A percentile compares a stretch with the other conserved stretches of the same genome.
These are phyloP conservation scores for Leucosticte australis DNA, from an alignment of 2,113 vertebrate species.

Conservation along the genomic window DNA sequence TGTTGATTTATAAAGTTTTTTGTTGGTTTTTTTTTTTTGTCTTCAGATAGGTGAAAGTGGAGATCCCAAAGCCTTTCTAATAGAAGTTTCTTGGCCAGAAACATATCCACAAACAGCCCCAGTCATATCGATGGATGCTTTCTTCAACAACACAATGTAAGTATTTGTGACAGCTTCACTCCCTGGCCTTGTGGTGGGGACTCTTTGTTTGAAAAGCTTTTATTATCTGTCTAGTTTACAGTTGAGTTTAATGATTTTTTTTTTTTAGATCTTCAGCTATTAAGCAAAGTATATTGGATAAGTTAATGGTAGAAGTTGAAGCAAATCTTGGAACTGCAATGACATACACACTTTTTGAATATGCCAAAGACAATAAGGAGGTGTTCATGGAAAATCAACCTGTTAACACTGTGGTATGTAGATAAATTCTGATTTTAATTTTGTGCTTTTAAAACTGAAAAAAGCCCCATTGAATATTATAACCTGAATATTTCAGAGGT, in stretches of 20 bases:
- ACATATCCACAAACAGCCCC: slow-evolving; percentile 91
- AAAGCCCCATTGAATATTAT: neutral
- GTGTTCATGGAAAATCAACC: slow-evolving; percentile 92
- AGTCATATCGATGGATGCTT: slow-evolving; percentile 88
- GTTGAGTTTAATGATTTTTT: neutral
- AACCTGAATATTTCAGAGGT: neutral
- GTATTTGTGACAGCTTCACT: slow-evolving; percentile 14
- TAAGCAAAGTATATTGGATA: slow-evolving; percentile 85
- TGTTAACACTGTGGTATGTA: slow-evolving; percentile 78
- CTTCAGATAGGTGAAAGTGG: slow-evolving; percentile 89
- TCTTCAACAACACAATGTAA: slow-evolving; percentile 97
- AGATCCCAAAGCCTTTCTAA: slow-evolving; percentile 89
- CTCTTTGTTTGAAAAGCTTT: neutral
- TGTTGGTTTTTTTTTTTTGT: neutral
- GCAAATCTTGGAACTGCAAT: slow-evolving; percentile 91
- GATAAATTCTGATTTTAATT: neutral
- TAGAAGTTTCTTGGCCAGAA: slow-evolving; percentile 93
- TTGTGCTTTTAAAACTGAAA: neutral
- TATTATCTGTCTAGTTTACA: neutral
- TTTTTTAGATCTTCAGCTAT: slow-evolving; percentile 78
- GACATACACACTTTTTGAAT: slow-evolving; percentile 97
- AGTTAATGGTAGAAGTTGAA: slow-evolving; percentile 89
- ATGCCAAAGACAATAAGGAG: slow-evolving; percentile 94
- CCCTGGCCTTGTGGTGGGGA: neutral
- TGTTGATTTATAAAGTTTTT: neutral